phyloP scores from a whole-genome alignment of 2,888 invertebrate species.

The Lasioglossum malachurum region DNA sequence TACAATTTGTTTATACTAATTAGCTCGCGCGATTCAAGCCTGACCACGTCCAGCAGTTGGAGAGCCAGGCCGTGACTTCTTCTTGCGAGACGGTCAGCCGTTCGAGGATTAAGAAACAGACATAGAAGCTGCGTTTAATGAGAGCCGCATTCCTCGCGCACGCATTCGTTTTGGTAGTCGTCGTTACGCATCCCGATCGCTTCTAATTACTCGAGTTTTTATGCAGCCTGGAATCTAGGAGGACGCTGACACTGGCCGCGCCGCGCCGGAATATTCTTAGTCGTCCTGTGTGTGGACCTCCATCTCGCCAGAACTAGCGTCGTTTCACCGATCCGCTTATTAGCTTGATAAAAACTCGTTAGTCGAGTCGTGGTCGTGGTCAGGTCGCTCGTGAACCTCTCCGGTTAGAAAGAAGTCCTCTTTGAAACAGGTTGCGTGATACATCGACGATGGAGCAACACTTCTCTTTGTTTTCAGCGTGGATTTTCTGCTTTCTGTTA shows the following conservation, averaged over 20 bases:
- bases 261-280: slow-evolving; percentile 36
- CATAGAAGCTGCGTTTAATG: neutral
- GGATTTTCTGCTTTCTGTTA: slow-evolving; percentile 11
- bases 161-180: neutral
- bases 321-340: slow-evolving; percentile 60
- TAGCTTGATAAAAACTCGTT: slow-evolving; percentile 61
- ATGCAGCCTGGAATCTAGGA: slow-evolving; percentile 12
- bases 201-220: slow-evolving; percentile 36
- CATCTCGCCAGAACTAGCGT: slow-evolving; percentile 36
- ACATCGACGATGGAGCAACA: slow-evolving; percentile 27
- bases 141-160: slow-evolving; percentile 3
- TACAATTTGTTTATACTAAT: neutral
- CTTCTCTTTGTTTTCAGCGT: slow-evolving; percentile 25
- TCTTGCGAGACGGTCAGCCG: neutral
- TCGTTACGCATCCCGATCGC: neutral
- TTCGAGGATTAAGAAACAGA: slow-evolving; percentile 10
- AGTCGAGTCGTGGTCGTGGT: slow-evolving; percentile 34
- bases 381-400: slow-evolving; percentile 21
- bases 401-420: slow-evolving; percentile 24
- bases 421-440: slow-evolving; percentile 42
- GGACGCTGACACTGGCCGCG: slow-evolving; percentile 18
- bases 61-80: neutral
- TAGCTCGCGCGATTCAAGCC: neutral
- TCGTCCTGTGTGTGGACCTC: slow-evolving; percentile 2
- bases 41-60: neutral